These are phyloP conservation scores for Synanceia verrucosa DNA, from an alignment of 2,797 vertebrate genomes.

Conservation along the genomic window DNA sequence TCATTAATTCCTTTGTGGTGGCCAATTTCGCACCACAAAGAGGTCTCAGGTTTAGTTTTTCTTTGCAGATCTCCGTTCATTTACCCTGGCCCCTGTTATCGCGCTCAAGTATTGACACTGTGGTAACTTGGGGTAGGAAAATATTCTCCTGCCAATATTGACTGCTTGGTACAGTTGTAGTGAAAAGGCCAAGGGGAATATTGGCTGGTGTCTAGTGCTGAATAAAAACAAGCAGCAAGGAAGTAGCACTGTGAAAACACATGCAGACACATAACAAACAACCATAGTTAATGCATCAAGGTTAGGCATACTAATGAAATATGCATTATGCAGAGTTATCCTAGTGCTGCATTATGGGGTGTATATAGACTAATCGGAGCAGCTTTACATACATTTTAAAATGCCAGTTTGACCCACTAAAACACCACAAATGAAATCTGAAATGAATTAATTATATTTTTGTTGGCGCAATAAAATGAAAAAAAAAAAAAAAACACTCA, in stretches of 20 bases:
- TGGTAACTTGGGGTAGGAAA: slow-evolving; percentile 67
- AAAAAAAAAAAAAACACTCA: slow-evolving; percentile 11
- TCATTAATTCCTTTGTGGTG: slow-evolving; percentile 85
- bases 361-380: slow-evolving; percentile 16
- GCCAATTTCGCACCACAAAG: slow-evolving; percentile 80
- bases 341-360: slow-evolving; percentile 24
- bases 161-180: slow-evolving; percentile 71
- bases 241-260: slow-evolving; percentile 56
- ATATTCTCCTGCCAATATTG: slow-evolving; percentile 77
- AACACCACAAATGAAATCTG: slow-evolving; percentile 27
- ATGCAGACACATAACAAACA: slow-evolving; percentile 60
- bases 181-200: slow-evolving; percentile 74
- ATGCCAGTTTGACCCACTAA: slow-evolving; percentile 24
- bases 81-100: slow-evolving; percentile 67
- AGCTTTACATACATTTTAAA: slow-evolving; percentile 18
- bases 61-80: slow-evolving; percentile 70
- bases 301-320: slow-evolving; percentile 59
- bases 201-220: slow-evolving; percentile 61
- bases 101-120: slow-evolving; percentile 72
- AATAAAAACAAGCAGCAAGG: slow-evolving; percentile 69
- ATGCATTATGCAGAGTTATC: slow-evolving; percentile 52
- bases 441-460: slow-evolving; percentile 10
- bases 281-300: slow-evolving; percentile 49
- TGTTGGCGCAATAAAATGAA: background rate
- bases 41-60: slow-evolving; percentile 77